Evolutionary conservation across 2,113 vertebrate species (phyloP).

Genomic region (Galbula dea): DNA sequence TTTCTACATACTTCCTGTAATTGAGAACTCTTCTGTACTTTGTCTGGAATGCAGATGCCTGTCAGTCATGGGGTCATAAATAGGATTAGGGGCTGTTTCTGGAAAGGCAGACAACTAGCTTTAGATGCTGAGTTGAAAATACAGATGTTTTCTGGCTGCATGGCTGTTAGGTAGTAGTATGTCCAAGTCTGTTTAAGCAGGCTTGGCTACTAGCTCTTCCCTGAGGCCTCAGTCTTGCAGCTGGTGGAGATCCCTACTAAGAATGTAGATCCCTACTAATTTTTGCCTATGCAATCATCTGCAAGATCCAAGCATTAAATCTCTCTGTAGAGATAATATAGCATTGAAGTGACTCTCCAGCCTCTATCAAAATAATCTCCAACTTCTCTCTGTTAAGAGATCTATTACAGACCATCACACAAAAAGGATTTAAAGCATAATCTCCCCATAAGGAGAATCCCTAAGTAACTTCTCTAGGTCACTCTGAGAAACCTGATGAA

Average conservation of each 20-base stretch:
- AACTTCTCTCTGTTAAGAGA: background rate
- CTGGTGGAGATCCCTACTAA: background rate
- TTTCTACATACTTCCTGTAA: conserved; percentile 67
- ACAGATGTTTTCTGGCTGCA: conserved; percentile 47
- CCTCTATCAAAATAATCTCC: background rate
- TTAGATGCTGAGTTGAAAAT: conserved; percentile 29
- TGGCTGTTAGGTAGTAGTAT: background rate
- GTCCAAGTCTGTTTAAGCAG: background rate
- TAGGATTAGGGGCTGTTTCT: conserved; percentile 53
- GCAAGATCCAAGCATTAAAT: background rate
- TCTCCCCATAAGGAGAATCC: background rate
- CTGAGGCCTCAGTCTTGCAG: background rate
- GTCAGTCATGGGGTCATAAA: conserved; percentile 61
- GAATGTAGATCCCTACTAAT: background rate
- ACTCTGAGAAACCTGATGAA: background rate
- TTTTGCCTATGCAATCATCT: background rate
- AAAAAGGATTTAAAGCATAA: background rate
- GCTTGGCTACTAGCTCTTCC: background rate
- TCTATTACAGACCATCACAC: background rate
- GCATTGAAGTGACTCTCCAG: background rate
- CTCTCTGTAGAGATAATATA: background rate
- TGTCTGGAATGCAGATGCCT: conserved; percentile 63
- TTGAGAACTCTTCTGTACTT: conserved; percentile 59
- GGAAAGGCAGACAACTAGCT: conserved; percentile 13
- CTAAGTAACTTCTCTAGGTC: background rate